These are phyloP conservation scores for Zaprionus ornatus DNA, from an alignment of 1,140 invertebrate species.

Conservation along the genomic window DNA sequence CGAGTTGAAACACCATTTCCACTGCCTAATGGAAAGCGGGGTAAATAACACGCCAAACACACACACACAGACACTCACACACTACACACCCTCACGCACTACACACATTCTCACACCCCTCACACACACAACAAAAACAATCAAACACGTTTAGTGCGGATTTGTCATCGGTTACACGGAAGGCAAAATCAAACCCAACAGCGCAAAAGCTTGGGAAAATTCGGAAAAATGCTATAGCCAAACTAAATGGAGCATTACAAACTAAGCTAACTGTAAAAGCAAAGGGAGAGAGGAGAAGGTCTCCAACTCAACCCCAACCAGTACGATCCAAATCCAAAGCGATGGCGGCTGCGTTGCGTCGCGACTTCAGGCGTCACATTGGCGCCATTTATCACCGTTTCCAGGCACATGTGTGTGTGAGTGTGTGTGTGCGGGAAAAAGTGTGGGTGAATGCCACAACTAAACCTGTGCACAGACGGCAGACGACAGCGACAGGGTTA, in stretches of 20 bases:
- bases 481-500: conserved; percentile 17
- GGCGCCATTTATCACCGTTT: conserved; percentile 83
- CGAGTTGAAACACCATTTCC: conserved; percentile 4
- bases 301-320: conserved; percentile 13
- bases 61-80: conserved; percentile 20
- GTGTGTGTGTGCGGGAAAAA: conserved; percentile 13
- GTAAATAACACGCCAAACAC: conserved; percentile 37
- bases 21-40: not conserved
- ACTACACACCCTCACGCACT: conserved; percentile 17
- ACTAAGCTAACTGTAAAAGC: conserved; percentile 78
- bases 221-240: conserved; percentile 17
- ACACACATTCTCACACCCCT: conserved; percentile 16
- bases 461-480: conserved; percentile 74
- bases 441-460: conserved; percentile 42
- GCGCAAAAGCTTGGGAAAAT: not conserved
- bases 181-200: conserved; percentile 18
- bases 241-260: conserved; percentile 78
- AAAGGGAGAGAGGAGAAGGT: conserved; percentile 40
- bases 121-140: conserved; percentile 57
- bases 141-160: conserved; percentile 78
- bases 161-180: conserved; percentile 68
- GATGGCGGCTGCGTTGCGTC: conserved; percentile 68
- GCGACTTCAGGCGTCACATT: conserved; percentile 77
- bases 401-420: conserved; percentile 60
- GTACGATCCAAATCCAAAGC: conserved; percentile 38